Evolutionary conservation across 2,888 invertebrate genomes (phyloP).

Genomic region (Amphiduros pacificus): DNA sequence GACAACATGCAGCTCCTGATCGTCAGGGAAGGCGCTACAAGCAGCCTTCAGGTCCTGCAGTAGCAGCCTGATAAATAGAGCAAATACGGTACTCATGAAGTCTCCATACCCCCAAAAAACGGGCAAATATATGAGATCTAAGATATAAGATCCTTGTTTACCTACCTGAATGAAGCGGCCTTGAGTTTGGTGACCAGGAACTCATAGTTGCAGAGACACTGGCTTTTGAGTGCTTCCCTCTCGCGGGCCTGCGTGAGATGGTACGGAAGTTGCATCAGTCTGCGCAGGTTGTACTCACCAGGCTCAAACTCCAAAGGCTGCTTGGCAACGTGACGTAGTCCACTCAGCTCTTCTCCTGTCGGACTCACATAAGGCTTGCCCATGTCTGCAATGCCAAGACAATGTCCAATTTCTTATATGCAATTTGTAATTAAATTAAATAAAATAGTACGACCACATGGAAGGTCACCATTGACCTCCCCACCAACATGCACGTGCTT

Average conservation of each 20-base stretch:
- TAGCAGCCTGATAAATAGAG: no score
- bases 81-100: no score
- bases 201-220: conserved; percentile 44
- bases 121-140: no score
- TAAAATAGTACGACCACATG: no score
- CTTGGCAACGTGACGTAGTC: conserved; percentile 38
- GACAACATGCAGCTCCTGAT: conserved; percentile 31
- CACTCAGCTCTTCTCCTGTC: conserved; percentile 31
- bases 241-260: conserved; percentile 36
- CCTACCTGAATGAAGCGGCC: conserved; percentile 39
- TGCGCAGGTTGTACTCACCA: conserved; percentile 41
- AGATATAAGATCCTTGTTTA: no score
- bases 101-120: no score
- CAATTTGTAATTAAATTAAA: no score
- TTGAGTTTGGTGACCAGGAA: conserved; percentile 42
- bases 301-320: conserved; percentile 43
- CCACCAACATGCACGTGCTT: no score
- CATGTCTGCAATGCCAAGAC: conserved; percentile 31
- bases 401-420: no score
- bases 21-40: conserved; percentile 29
- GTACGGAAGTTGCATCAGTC: conserved; percentile 46
- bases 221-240: conserved; percentile 35
- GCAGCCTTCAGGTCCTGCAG: conserved; percentile 36
- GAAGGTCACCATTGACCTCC: no score
- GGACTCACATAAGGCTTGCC: conserved; percentile 42